Evolutionary conservation across 2,113 vertebrate genomes (phyloP).

Genomic region (Lota lota): DNA sequence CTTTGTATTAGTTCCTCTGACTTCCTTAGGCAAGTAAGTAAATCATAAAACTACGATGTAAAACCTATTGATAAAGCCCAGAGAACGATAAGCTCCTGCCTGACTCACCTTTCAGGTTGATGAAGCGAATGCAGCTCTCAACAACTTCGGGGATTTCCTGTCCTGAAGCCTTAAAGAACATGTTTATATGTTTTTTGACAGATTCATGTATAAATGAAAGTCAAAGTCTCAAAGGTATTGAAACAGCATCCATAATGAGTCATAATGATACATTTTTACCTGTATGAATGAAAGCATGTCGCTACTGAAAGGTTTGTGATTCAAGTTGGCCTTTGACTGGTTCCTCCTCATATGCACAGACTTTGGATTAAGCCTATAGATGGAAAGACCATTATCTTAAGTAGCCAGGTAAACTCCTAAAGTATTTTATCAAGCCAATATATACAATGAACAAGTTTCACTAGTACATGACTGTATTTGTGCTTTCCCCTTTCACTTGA

Average conservation of each 20-base stretch:
- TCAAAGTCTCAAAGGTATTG: background rate
- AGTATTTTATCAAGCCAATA: background rate
- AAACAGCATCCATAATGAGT: background rate
- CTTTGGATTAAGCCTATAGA: slow-evolving; percentile 57
- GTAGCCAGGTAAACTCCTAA: too few relatives aligned
- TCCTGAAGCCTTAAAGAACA: slow-evolving; percentile 59
- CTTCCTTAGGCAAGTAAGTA: too few relatives aligned
- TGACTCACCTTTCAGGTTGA: slow-evolving; percentile 81
- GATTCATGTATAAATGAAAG: background rate
- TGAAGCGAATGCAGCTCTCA: slow-evolving; percentile 84
- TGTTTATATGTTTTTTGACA: background rate
- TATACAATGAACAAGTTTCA: background rate
- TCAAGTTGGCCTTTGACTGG: slow-evolving; percentile 56
- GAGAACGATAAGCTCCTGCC: background rate
- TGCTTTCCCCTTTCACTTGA: background rate
- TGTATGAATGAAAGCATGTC: slow-evolving; percentile 78
- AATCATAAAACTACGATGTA: too few relatives aligned
- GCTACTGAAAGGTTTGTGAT: slow-evolving; percentile 77
- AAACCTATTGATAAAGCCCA: background rate
- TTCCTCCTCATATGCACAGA: slow-evolving; percentile 58
- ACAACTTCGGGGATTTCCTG: slow-evolving; percentile 78
- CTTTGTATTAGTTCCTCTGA: too few relatives aligned
- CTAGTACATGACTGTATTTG: background rate
- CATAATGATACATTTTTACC: slow-evolving; percentile 50
- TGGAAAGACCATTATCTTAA: slow-evolving; percentile 15